Base-by-base conservation (phyloP, 2,888 invertebrate genomes). In the Hyalella azteca region DNA sequence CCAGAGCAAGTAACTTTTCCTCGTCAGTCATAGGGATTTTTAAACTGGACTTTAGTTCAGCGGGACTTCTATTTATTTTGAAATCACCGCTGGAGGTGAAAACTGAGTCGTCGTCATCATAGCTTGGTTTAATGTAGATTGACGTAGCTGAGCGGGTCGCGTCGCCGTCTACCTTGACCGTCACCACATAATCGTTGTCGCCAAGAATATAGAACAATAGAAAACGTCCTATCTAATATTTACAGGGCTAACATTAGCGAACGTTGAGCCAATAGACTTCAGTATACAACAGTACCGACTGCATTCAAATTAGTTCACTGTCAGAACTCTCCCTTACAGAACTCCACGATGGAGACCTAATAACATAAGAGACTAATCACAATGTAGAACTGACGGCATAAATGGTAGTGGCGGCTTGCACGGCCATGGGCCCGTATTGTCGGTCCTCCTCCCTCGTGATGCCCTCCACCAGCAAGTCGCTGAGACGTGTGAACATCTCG, bases 371-470 rank as follows among this genome's bases (percentile, higher is more conserved):
- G n/a, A n/a, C n/a, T n/a, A n/a, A n/a, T n/a, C n/a, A n/a, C n/a
- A n/a, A n/a, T n/a, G n/a, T n/a, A n/a, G n/a, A n/a, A n/a, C 81
- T 80, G 32, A 82, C 84, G 88, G 89, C 88, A 87, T 91, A 93
- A 85, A 93, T 90, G 50, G 90, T 90, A 79, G 90, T 90, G 39
- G 93, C 87, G 5, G 91, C 91, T 80, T 91, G 89, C 77, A 90
- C 89, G 59, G 90, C 89, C 86, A 92, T 90, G 3, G 91, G 90
- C 60, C 90, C 88, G 87, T 91, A 93, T 84, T 89, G 89, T 15
- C 88, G 86, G 78, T 90, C 88, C 13, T 89, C 88, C 2, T 85
- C 77, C 54, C 88, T 86, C 1, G 83, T 85, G 81, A 91, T 89
- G 85, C 90, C 90, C 77, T 89, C 87, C 22, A 88, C 86, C n/a